These are phyloP conservation scores for Hipposideros larvatus DNA, from an alignment of 2,797 vertebrate species.

Conservation along the genomic window DNA sequence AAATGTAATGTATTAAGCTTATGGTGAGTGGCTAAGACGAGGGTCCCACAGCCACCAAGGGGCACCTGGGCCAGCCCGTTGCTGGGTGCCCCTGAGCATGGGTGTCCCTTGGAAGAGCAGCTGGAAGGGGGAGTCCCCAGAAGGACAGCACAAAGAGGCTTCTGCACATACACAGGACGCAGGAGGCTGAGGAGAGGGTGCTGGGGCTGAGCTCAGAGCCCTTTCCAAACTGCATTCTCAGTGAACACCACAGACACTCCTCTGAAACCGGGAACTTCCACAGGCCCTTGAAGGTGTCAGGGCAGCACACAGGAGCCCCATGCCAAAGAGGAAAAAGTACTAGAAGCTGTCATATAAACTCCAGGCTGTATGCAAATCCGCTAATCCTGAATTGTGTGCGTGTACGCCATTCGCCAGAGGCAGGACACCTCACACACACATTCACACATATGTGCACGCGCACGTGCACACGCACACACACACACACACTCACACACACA, in stretches of 20 bases:
- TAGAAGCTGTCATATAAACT: neutral
- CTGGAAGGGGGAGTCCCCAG: neutral
- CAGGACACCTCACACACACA: neutral
- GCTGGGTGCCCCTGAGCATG: neutral
- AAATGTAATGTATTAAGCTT: neutral
- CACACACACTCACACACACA: too few species aligned
- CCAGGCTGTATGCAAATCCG: neutral
- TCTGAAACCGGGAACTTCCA: slow-evolving; percentile 42
- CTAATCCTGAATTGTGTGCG: neutral
- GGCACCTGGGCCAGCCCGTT: neutral
- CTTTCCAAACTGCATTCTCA: neutral
- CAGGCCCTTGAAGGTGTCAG: neutral
- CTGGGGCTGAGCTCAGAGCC: neutral
- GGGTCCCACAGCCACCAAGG: neutral
- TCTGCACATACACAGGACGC: fast-evolving
- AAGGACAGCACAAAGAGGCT: too few species aligned
- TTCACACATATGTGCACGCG: fast-evolving
- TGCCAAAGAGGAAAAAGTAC: neutral
- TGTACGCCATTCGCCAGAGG: neutral
- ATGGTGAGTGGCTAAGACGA: neutral
- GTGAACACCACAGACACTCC: neutral
- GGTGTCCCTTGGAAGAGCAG: neutral
- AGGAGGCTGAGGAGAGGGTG: neutral
- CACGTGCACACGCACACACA: too few species aligned
- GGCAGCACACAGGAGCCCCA: too few species aligned